Conservation (phyloP, 2,113 vertebrate genomes). For the Albula glossodonta region DNA sequence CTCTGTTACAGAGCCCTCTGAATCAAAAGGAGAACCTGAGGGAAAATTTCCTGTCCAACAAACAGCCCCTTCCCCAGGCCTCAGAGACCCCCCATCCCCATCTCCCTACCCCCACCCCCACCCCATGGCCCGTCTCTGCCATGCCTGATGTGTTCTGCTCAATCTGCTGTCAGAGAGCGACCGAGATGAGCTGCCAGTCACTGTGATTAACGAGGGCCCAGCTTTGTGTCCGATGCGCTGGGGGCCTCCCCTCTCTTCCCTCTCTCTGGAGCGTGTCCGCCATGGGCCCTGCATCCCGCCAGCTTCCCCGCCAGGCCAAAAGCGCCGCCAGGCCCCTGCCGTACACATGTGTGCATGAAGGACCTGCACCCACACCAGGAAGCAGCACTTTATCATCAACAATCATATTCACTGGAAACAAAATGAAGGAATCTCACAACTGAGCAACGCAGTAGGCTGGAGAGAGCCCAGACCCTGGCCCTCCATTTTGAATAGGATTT, state of each 20-base stretch:
- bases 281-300: neutral
- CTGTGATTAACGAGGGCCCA: slow-evolving; percentile 12
- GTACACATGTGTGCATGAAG: neutral
- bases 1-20: neutral
- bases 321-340: neutral
- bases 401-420: neutral
- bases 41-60: neutral
- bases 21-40: neutral
- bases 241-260: neutral
- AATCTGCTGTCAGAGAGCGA: slow-evolving; percentile 25
- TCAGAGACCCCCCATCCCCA: slow-evolving; percentile 35
- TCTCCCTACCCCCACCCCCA: too few relatives aligned
- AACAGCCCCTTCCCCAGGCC: neutral
- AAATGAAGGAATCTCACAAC: neutral
- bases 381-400: neutral
- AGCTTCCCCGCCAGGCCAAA: neutral
- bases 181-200: slow-evolving; percentile 43
- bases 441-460: neutral
- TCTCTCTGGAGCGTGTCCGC: neutral
- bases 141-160: slow-evolving; percentile 50
- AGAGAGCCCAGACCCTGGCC: neutral
- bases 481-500: neutral
- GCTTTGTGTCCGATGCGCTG: neutral
- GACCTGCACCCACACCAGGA: neutral
- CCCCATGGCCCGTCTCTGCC: slow-evolving; percentile 28